Conservation (phyloP, 2,113 vertebrate species). For the Kobus ellipsiprymnus region DNA sequence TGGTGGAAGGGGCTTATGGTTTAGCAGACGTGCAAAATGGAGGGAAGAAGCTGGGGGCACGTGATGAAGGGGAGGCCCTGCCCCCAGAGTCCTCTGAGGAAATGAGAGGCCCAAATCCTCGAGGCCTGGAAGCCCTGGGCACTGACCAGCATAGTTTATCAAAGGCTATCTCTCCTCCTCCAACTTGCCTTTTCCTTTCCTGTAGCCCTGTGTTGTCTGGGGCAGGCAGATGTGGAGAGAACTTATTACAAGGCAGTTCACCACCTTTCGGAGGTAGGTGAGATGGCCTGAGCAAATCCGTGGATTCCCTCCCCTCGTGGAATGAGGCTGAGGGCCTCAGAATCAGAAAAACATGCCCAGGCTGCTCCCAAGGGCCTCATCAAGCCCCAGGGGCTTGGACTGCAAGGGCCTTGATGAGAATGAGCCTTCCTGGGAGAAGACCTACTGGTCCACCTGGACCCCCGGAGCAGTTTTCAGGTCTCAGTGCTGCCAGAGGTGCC, state of each 20-base stretch:
- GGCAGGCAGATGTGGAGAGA: neutral
- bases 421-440: neutral
- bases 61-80: neutral
- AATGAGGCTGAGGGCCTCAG: neutral
- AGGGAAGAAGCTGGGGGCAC: neutral
- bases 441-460: neutral
- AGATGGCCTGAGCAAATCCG: neutral
- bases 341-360: too few relatives aligned
- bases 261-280: neutral
- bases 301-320: rapidly evolving
- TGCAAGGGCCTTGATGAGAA: neutral
- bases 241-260: neutral
- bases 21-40: neutral
- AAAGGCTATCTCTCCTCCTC: neutral
- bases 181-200: neutral
- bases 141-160: neutral
- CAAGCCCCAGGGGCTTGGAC: neutral
- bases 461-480: neutral
- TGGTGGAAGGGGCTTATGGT: neutral
- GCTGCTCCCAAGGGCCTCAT: neutral
- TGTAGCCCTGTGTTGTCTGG: neutral
- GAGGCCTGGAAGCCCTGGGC: neutral
- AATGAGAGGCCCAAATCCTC: neutral
- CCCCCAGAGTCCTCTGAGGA: neutral
- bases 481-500: neutral